A percentile compares a stretch with the other conserved stretches of the same genome.
These are phyloP conservation scores for Onychomys torridus DNA, from an alignment of 2,797 vertebrate genomes.

Conservation along the genomic window DNA sequence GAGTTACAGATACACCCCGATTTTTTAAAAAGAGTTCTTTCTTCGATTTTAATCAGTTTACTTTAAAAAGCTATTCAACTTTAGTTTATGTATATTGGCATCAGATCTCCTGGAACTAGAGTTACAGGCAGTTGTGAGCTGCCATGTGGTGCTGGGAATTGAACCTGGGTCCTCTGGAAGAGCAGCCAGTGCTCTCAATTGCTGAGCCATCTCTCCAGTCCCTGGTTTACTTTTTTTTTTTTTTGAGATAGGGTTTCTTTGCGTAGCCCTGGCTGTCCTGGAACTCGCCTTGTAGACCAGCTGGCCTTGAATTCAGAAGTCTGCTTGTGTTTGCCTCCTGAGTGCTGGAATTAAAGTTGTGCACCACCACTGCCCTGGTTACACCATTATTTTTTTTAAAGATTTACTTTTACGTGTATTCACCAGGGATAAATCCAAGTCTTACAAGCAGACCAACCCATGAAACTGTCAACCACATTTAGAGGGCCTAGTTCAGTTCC, in stretches of 20 bases:
- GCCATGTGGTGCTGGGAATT: not conserved
- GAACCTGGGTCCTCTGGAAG: not conserved
- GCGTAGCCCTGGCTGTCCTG: too few relatives aligned
- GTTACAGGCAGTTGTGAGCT: not conserved
- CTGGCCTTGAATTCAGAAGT: too few relatives aligned
- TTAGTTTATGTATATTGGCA: not conserved
- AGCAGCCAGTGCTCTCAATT: not conserved
- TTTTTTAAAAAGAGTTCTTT: not conserved
- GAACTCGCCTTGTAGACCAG: too few relatives aligned
- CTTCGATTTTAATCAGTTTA: not conserved
- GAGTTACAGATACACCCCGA: not conserved
- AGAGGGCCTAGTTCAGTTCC: too few relatives aligned
- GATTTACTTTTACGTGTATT: too few relatives aligned
- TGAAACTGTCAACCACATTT: too few relatives aligned
- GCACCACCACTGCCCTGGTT: too few relatives aligned
- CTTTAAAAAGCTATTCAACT: not conserved
- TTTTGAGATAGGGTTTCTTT: not conserved
- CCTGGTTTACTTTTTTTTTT: not conserved
- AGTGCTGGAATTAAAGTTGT: too few relatives aligned
- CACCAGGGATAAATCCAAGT: too few relatives aligned
- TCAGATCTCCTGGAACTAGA: not conserved
- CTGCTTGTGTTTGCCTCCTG: too few relatives aligned
- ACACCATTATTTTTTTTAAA: too few relatives aligned
- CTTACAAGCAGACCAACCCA: too few relatives aligned
- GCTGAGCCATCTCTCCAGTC: not conserved